Conservation (phyloP, 2,888 invertebrate genomes). For the Trichopoda pennipes region DNA sequence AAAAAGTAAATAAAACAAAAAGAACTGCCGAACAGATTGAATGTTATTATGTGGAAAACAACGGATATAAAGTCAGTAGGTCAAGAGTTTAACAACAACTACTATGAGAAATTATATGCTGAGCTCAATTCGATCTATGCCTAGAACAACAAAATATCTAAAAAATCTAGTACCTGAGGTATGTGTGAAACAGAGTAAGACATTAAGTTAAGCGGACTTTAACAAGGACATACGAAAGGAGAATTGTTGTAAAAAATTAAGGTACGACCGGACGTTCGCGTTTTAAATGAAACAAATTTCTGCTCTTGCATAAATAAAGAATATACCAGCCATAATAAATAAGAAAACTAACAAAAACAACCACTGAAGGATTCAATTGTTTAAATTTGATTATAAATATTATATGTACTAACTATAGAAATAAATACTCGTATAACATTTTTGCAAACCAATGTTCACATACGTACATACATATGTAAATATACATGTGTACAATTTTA, state of each 20-base stretch:
- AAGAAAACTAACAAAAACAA: conserved; percentile 41
- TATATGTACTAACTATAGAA: conserved; percentile 14
- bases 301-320: neutral
- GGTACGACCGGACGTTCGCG: conserved; percentile 61
- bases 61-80: conserved; percentile 61
- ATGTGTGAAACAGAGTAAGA: conserved; percentile 13
- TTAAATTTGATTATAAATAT: conserved; percentile 33
- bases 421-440: neutral
- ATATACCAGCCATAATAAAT: conserved; percentile 25
- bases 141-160: conserved; percentile 16
- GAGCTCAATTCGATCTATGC: conserved; percentile 44
- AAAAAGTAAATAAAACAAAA: neutral
- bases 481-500: conserved; percentile 1
- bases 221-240: conserved; percentile 46
- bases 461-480: neutral
- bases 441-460: neutral
- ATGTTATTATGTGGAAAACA: conserved; percentile 17
- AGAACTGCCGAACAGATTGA: conserved; percentile 31
- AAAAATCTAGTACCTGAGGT: conserved; percentile 18
- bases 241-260: conserved; percentile 45
- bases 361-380: conserved; percentile 33
- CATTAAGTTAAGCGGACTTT: conserved; percentile 31
- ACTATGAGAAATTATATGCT: conserved; percentile 34
- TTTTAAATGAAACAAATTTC: conserved; percentile 48
- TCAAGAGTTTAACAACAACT: conserved; percentile 62